Evolutionary conservation across 1,140 invertebrate species (phyloP), one percentile per base, ranked within the genome.

Genomic region (Conus ventricosus): DNA sequence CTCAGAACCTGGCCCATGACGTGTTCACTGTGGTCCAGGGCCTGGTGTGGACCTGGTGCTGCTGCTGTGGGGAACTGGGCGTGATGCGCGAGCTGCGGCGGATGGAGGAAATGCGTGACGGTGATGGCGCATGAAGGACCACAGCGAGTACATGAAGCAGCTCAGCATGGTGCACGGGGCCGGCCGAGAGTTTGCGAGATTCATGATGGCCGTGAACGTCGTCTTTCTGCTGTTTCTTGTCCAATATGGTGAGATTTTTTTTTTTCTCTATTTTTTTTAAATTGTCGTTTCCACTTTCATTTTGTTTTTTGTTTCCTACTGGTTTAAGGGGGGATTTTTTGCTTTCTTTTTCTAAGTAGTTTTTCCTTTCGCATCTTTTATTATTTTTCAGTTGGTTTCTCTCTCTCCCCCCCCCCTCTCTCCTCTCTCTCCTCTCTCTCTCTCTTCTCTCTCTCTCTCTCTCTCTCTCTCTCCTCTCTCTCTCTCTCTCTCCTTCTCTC

Each of bases 131-230:
- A 57, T 27, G 71, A 87, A 87, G 75, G 75, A 87, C 85, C 71
- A 87, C 4, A 57, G 75, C 6, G 85, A 87, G 51, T 87, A 87
- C 85, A 13, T 87, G 27, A 87, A 87, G 85, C 71, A 87, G 85
- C 75, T 87, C 51, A 87, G 85, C 54, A 23, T 87, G 67, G 85
- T 87, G 85, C 85, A 87, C 71, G 85, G 85, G 4, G 71, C 85
- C 6, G 85, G 85, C 15, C 51, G 85, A 20, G 85, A 87, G 85
- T 87, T 87, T 75, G 67, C 85, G 6, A 11, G 85, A 13, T 78
- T 87, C 51, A 87, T 87, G 85, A 53, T 87, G 71, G 80, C 80
- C 84, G 84, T 53, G 15, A 60, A 15, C 67, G 7, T 71, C 71
- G 25, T 87, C 13, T 87, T 80, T 25, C 23, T 87, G 15, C 75